These are phyloP conservation scores for Psittacula derbiana DNA, from an alignment of 2,797 vertebrate genomes.

Conservation along the genomic window DNA sequence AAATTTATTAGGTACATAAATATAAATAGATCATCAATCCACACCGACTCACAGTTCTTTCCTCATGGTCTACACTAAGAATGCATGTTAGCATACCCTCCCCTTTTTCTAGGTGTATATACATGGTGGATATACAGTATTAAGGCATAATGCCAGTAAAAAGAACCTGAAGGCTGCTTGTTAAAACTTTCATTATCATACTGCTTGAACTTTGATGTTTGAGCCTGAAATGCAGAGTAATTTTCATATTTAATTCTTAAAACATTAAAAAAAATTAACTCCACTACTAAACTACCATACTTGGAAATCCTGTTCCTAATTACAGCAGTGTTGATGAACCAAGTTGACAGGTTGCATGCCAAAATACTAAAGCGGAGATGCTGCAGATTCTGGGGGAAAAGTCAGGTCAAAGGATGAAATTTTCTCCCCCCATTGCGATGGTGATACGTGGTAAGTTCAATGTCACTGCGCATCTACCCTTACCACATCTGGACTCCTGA, in stretches of 20 bases:
- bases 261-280: not conserved
- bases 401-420: not conserved
- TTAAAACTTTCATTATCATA: not conserved
- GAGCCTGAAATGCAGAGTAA: not conserved
- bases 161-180: not conserved
- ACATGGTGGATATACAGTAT: fast-evolving
- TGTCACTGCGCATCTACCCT: not conserved
- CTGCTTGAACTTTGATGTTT: not conserved
- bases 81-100: not conserved
- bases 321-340: not conserved
- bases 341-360: not conserved
- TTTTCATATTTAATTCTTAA: not conserved
- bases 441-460: not conserved
- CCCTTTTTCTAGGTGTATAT: not conserved
- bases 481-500: not conserved
- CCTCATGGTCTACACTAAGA: not conserved
- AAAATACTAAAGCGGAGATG: not conserved
- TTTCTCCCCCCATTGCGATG: fast-evolving
- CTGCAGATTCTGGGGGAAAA: not conserved
- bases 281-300: not conserved
- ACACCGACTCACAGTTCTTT: not conserved
- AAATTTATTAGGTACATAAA: not conserved
- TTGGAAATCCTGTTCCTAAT: not conserved
- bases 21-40: not conserved
- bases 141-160: not conserved